phyloP scores from a whole-genome alignment of 2,113 vertebrate genomes.

The Kryptolebias marmoratus region DNA sequence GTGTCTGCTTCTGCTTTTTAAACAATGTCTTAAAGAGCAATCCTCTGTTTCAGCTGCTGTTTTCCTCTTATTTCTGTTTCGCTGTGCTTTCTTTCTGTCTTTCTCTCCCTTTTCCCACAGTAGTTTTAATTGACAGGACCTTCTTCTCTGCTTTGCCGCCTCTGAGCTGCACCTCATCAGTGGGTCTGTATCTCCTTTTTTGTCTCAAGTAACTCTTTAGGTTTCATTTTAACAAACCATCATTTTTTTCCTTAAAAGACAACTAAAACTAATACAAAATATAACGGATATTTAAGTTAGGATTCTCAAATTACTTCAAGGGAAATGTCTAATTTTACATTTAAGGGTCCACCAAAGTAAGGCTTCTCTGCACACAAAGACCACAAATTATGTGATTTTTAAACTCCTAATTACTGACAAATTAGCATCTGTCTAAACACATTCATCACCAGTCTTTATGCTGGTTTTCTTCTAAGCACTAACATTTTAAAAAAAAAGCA shows the following conservation, averaged over 20 bases:
- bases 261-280: no score
- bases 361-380: neutral
- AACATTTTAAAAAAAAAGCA: neutral
- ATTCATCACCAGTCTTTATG: neutral
- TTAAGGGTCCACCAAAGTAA: neutral
- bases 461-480: neutral
- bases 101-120: constrained; percentile 45
- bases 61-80: constrained; percentile 42
- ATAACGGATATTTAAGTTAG: neutral
- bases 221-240: constrained; percentile 8
- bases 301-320: neutral
- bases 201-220: neutral
- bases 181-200: constrained; percentile 68
- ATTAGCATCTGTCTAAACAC: neutral
- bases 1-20: constrained; percentile 21
- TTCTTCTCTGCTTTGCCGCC: constrained; percentile 61
- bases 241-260: neutral
- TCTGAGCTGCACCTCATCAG: constrained; percentile 62
- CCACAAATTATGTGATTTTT: no score
- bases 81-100: constrained; percentile 47
- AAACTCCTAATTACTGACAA: neutral
- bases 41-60: constrained; percentile 19
- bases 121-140: constrained; percentile 44
- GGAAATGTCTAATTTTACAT: neutral
- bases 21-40: constrained; percentile 13